phyloP scores from a whole-genome alignment of 1,140 invertebrate genomes.

The Potamilus streckersoni region DNA sequence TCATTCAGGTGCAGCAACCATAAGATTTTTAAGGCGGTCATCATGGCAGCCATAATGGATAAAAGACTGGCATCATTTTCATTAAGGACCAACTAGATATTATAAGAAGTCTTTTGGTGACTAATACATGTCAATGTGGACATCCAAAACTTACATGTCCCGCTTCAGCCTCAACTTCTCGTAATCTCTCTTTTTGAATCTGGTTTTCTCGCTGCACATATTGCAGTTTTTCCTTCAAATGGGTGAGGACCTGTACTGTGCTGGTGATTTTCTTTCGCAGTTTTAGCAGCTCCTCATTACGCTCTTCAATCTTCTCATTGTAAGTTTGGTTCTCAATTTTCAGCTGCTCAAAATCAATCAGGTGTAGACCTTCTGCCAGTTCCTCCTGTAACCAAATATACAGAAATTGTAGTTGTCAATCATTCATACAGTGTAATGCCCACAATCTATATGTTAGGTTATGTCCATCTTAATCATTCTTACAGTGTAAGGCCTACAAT shows the following conservation, averaged over 20 bases:
- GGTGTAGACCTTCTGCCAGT: conserved; percentile 66
- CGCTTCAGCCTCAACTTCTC: conserved; percentile 59
- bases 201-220: conserved; percentile 66
- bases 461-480: no score
- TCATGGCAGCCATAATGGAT: no score
- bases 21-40: no score
- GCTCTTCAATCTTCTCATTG: conserved; percentile 70
- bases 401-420: not conserved
- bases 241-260: conserved; percentile 68
- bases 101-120: no score
- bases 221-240: conserved; percentile 69
- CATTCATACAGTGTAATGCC: no score
- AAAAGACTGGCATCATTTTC: no score
- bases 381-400: conserved; percentile 60
- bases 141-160: conserved; percentile 52
- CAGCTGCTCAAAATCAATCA: conserved; percentile 70
- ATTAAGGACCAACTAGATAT: no score
- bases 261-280: conserved; percentile 68
- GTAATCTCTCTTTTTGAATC: conserved; percentile 54
- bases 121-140: not conserved
- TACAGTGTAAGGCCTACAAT: no score
- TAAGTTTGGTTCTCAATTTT: conserved; percentile 71
- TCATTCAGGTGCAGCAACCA: no score
- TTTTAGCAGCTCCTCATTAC: conserved; percentile 69
- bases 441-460: no score